These are phyloP conservation scores for Tipula lateralis DNA, from an alignment of 2,888 invertebrate genomes.

Conservation along the genomic window DNA sequence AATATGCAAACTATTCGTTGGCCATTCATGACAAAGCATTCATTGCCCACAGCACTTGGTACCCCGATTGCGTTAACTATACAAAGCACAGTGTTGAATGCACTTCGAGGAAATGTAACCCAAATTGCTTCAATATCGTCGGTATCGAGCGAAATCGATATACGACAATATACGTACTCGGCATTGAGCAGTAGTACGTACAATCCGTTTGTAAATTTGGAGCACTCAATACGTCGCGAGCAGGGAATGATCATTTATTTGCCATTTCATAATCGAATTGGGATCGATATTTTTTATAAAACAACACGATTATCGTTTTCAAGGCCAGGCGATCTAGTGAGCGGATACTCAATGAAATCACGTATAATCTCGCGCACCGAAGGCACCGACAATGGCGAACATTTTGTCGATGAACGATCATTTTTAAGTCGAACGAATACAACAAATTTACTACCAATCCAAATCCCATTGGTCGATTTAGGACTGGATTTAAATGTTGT, in stretches of 20 bases:
- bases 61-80: constrained; percentile 52
- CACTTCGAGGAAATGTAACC: constrained; percentile 65
- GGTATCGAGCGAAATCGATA: constrained; percentile 60
- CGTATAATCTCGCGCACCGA: constrained; percentile 46
- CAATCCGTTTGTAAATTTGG: constrained; percentile 60
- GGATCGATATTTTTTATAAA: constrained; percentile 33
- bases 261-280: constrained; percentile 54
- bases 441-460: neutral
- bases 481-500: constrained; percentile 44
- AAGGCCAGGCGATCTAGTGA: constrained; percentile 46
- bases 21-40: constrained; percentile 53
- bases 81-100: constrained; percentile 54
- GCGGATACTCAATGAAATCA: constrained; percentile 48
- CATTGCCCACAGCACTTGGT: constrained; percentile 57
- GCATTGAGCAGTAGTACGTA: constrained; percentile 51
- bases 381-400: constrained; percentile 37
- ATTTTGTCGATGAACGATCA: constrained; percentile 40
- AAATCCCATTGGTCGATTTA: constrained; percentile 39
- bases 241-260: constrained; percentile 63
- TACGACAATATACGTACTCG: constrained; percentile 57
- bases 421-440: constrained; percentile 38
- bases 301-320: constrained; percentile 43
- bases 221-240: constrained; percentile 63
- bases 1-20: constrained; percentile 56
- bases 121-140: constrained; percentile 53